Base-by-base conservation (phyloP, 30 jellyfish, hydroid and myxozoan genomes). In the Rhopilema esculentum region DNA sequence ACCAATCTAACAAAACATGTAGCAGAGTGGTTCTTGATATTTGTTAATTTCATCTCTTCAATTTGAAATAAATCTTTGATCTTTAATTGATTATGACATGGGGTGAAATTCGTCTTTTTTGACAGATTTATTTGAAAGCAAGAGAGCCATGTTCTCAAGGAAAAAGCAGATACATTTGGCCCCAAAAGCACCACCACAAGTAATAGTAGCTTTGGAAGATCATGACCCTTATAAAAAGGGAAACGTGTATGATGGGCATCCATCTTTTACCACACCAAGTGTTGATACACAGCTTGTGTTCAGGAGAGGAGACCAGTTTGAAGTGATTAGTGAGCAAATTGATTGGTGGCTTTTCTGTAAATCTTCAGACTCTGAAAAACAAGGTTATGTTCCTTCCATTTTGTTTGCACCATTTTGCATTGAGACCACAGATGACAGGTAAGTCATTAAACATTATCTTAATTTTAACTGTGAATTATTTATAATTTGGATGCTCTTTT, bases 311-410 rank as follows among this genome's bases (percentile, higher is more conserved):
- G 93, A 84, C 30, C 27, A 31, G 27, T 69, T 84, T 8, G 31
- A 27, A 28, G 93, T 84, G 18, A 4, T 84, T 61, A 69, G 87
- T 73, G 82, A 84, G 27, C 82, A 24, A 63, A 30, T 84, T 24
- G 93, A 72, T 57, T 84, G 93, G 93, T 84, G 93, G 93, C 73
- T 84, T 18, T 79, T 57, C 19, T 84, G 93, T 66, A 77, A 84
- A 72, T n/a, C 27, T 4, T 66, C 1, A 19, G 73, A 8, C 1
- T n/a, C 82, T 49, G 79, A 72, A 0, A 30, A 29, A 33, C 29
- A 72, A 23, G 93, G 93, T 12, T 84, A 84, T 72, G 82, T 72
- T 6, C 87, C 93, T 18, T 16, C 81, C 1, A 49, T 32, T 22
- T 23, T 71, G 65, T 72, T 84, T 72, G 93, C 93, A 61, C 93